Evolutionary conservation across 2,888 invertebrate species (phyloP), one percentile per base, ranked within the genome.

Genomic region (Anthophora plumipes): DNA sequence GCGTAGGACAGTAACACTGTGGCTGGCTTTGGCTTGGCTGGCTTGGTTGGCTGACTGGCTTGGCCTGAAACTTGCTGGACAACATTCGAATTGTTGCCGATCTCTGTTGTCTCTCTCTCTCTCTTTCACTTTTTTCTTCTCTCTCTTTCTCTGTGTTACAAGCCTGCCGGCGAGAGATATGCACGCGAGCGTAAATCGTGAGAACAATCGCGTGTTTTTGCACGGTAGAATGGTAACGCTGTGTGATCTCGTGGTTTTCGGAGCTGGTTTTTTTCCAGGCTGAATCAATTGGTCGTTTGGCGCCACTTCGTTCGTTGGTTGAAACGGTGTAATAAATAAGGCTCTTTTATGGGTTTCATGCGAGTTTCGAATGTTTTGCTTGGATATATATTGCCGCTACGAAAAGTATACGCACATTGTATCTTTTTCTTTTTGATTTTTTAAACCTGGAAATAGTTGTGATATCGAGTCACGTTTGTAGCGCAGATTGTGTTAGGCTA

Each of bases 1-100:
- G 55, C 50, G 54, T 50, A 55, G 72, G 61, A 71, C 80, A 74
- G 20, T 46, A 79, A 79, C 82, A 63, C 72, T n/a, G n/a, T n/a
- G n/a, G n/a, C n/a, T n/a, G n/a, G n/a, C n/a, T n/a, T n/a, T n/a
- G n/a, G n/a, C n/a, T n/a, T n/a, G n/a, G n/a, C n/a, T n/a, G n/a
- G n/a, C n/a, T n/a, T n/a, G n/a, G n/a, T n/a, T n/a, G n/a, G n/a
- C n/a, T n/a, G n/a, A n/a, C n/a, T 63, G 64, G 31, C 66, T 20
- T 17, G 43, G 46, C 48, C 60, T 66, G 31, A 52, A 55, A 59
- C 67, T 67, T 59, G 59, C 60, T 39, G 59, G 43, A 12, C 69
- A 50, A 78, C 68, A 25, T 63, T 48, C 55, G 57, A 22, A 20
- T 31, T 68, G 50, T 61, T 31, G 52, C 31, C 31, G 31, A 31